These are phyloP conservation scores for Lordiphosa fenestrarum DNA, from an alignment of 2,888 invertebrate species.

Conservation along the genomic window DNA sequence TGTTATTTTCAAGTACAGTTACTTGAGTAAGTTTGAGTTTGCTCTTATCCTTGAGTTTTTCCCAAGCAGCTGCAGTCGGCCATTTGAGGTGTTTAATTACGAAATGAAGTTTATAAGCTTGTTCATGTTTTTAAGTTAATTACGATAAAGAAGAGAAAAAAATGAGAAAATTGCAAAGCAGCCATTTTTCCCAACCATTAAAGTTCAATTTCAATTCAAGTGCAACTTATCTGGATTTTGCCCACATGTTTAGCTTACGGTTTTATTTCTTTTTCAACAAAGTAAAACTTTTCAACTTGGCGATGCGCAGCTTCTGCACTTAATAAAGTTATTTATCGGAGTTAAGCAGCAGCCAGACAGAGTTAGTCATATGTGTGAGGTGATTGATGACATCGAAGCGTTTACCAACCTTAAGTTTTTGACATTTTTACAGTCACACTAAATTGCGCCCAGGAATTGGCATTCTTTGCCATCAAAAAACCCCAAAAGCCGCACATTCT, in stretches of 20 bases:
- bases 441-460: constrained; percentile 40
- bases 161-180: constrained; percentile 19
- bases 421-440: constrained; percentile 27
- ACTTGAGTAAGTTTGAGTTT: constrained; percentile 36
- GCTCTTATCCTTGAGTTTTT: not conserved
- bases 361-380: constrained; percentile 23
- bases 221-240: constrained; percentile 10
- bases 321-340: constrained; percentile 62
- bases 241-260: no score
- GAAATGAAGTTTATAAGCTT: constrained; percentile 12
- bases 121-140: constrained; percentile 1
- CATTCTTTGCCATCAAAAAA: constrained; percentile 14
- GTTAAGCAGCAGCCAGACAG: constrained; percentile 13
- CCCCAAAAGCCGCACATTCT: constrained; percentile 5
- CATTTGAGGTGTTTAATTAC: constrained; percentile 35
- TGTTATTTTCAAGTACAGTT: constrained; percentile 28
- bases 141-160: not conserved
- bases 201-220: constrained; percentile 36
- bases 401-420: constrained; percentile 46
- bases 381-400: constrained; percentile 79
- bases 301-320: constrained; percentile 42
- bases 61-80: constrained; percentile 8
- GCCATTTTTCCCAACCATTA: constrained; percentile 7
- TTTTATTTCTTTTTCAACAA: not conserved
- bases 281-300: constrained; percentile 31